Evolutionary conservation across 2,888 invertebrate genomes (phyloP), one percentile per base, ranked within the genome.

Genomic region (Falcaria lacertinaria): DNA sequence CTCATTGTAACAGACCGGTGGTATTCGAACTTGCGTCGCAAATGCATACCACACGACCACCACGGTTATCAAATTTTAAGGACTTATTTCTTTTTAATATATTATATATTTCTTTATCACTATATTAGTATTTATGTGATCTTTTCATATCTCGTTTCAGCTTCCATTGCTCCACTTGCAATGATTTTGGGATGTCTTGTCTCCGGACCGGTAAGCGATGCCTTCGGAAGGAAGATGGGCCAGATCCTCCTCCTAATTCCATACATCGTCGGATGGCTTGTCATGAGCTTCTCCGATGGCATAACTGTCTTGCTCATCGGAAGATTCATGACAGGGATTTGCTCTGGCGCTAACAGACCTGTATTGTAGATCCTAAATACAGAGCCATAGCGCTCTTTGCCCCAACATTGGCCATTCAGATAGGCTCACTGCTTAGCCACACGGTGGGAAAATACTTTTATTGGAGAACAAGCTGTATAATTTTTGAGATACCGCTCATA

Each of bases 161-260:
- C 73, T 2, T 61, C 75, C 11, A 60, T 71, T 2, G 49, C 64
- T 1, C 66, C 72, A 13, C 45, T 76, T 0, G 67, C 72, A 0
- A 75, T 79, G 73, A 58, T 69, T 22, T 14, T 76, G 2, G 75
- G 79, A 15, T 70, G 74, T 37, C 34, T 76, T 15, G 50, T 64
- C 45, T 54, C 74, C 1, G 79, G 80, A 3, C 52, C 64, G 0
- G 47, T 78, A 16, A 69, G 72, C 42, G 80, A 81, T 34, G 45
- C 50, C 11, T 45, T 73, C 13, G 79, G 80, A 22, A 66, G 80
- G 44, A 72, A 61, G 44, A 47, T 51, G 3, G 69, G 69, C 7
- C 74, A 72, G 34, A 52, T 76, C 2, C 40, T 67, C 6, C 43
- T 77, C 4, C 48, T 60, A 15, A 33, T 71, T 8, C 65, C 75